phyloP scores from a whole-genome alignment of 2,888 invertebrate genomes.

The Eueremaeus valkanovi region DNA sequence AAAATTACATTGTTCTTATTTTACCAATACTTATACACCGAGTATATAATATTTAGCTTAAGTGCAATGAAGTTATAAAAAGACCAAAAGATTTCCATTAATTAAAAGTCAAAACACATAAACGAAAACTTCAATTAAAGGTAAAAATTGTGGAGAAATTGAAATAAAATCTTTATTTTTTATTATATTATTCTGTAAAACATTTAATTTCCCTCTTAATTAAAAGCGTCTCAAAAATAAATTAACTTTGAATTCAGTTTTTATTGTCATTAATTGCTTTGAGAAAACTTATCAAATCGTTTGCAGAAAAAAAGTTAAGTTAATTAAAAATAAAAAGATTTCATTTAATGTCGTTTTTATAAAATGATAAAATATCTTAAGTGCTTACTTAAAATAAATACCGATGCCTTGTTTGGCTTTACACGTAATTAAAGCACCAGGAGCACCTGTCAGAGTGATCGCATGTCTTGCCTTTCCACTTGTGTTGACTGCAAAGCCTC shows the following conservation, averaged over 20 bases:
- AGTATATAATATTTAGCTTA: too few species aligned
- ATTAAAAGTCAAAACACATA: too few species aligned
- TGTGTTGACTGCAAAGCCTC: background rate
- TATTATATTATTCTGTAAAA: too few species aligned
- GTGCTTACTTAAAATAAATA: background rate
- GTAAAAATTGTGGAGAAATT: too few species aligned
- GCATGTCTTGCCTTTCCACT: background rate
- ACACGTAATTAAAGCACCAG: background rate
- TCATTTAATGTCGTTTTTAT: background rate
- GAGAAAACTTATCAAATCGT: background rate
- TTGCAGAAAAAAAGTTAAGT: background rate
- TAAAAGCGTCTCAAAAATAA: too few species aligned
- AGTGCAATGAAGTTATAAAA: too few species aligned
- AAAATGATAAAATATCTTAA: background rate
- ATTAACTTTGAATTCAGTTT: background rate
- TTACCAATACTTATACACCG: too few species aligned
- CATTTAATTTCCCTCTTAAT: too few species aligned
- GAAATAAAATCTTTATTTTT: too few species aligned
- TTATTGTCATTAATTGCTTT: background rate
- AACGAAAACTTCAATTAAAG: too few species aligned
- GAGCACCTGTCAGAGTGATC: constrained; percentile 13
- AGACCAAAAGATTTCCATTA: too few species aligned
- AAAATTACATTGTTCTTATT: too few species aligned
- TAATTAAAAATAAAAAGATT: background rate
- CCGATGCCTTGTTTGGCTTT: background rate